Evolutionary conservation across 2,888 invertebrate species (phyloP).

Genomic region (Phrixothrix hirtus): DNA sequence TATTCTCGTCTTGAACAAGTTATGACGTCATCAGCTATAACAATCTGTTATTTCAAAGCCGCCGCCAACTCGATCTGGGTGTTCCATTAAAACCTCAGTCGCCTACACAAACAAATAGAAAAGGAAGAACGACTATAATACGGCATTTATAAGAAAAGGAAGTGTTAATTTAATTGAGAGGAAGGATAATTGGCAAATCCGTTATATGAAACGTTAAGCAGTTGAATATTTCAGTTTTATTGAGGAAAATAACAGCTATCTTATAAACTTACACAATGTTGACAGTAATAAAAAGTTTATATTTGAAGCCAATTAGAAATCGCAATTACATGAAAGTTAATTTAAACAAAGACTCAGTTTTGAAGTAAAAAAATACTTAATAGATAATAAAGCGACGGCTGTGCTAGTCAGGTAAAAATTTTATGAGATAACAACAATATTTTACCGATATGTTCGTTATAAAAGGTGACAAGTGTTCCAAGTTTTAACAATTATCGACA

Average conservation of each 20-base stretch:
- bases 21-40: constrained; percentile 48
- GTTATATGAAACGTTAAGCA: constrained; percentile 46
- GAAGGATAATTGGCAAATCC: constrained; percentile 17
- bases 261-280: neutral
- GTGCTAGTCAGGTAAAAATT: constrained; percentile 8
- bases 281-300: constrained; percentile 3
- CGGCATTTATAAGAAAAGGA: constrained; percentile 1
- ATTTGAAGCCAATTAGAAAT: constrained; percentile 6
- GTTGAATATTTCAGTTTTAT: constrained; percentile 47
- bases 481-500: constrained; percentile 26
- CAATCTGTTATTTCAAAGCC: constrained; percentile 47
- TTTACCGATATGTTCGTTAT: constrained; percentile 10
- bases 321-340: neutral
- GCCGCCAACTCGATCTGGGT: constrained; percentile 56
- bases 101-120: constrained; percentile 44
- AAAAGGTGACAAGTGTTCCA: constrained; percentile 18
- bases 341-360: constrained; percentile 2
- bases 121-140: constrained; percentile 11
- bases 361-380: constrained; percentile 1
- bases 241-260: constrained; percentile 16
- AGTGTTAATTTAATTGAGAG: constrained; percentile 15
- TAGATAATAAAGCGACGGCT: constrained; percentile 7
- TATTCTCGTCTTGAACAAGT: constrained; percentile 1
- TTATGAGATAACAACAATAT: constrained; percentile 4
- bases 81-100: constrained; percentile 53